These are phyloP conservation scores for Neria commutata DNA, from an alignment of 2,888 invertebrate species.

Conservation along the genomic window DNA sequence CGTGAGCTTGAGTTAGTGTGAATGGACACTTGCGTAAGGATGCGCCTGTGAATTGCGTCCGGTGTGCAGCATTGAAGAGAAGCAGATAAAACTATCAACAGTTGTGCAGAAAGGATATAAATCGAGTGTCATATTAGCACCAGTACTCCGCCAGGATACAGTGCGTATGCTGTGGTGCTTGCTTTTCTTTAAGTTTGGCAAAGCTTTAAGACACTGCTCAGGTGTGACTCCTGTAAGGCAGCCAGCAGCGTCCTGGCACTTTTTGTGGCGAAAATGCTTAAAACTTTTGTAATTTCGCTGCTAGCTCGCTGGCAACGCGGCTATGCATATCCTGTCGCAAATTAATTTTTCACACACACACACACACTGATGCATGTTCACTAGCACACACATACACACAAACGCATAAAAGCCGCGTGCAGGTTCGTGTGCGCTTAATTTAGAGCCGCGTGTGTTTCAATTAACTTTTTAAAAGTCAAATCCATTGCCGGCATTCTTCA, in stretches of 20 bases:
- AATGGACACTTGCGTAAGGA: no score
- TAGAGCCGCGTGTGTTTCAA: conserved; percentile 28
- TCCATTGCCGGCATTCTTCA: no score
- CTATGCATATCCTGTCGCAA: conserved; percentile 14
- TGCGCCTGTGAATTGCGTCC: background rate
- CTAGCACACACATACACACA: background rate
- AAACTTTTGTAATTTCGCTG: background rate
- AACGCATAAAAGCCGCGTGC: background rate
- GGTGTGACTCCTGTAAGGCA: no score
- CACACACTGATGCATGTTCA: background rate
- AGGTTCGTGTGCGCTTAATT: conserved; percentile 29
- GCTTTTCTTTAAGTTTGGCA: no score
- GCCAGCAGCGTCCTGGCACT: no score
- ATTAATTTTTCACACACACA: conserved; percentile 21
- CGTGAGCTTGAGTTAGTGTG: background rate
- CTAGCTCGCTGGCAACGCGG: background rate
- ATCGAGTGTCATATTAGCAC: background rate
- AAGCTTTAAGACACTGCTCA: no score
- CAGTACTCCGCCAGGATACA: background rate
- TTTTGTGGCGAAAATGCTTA: background rate
- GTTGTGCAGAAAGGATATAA: background rate
- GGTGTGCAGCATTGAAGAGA: background rate
- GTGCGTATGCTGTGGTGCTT: no score
- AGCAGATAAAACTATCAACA: conserved; percentile 3
- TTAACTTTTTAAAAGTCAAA: conserved; percentile 28